These are phyloP conservation scores for Protosalanx chinensis DNA, from an alignment of 2,797 vertebrate species.

Conservation along the genomic window DNA sequence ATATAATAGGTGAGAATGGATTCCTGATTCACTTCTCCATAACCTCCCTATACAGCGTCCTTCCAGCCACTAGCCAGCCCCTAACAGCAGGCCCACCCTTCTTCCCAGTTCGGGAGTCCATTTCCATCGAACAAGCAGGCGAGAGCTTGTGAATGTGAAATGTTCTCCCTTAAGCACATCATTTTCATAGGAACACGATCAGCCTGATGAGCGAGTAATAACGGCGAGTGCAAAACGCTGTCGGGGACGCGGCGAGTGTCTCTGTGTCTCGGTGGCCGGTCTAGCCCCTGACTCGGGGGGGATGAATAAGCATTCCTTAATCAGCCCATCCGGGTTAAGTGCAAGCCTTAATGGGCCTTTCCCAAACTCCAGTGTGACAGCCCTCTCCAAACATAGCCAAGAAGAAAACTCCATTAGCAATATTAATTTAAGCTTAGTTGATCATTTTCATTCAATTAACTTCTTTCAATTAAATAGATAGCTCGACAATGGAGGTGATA, in stretches of 20 bases:
- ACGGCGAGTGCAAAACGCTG: slow-evolving; percentile 92
- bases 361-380: slow-evolving; percentile 97
- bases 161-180: slow-evolving; percentile 53
- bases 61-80: slow-evolving; percentile 20
- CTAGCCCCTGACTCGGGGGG: slow-evolving; percentile 80
- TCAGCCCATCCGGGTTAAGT: slow-evolving; percentile 99
- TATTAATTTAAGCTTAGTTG: slow-evolving; percentile 99
- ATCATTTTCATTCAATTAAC: slow-evolving; percentile 99
- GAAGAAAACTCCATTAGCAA: slow-evolving; percentile 99
- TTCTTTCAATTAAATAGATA: slow-evolving; percentile 99
- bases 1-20: not conserved
- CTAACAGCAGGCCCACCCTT: slow-evolving; percentile 33
- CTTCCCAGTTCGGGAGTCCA: slow-evolving; percentile 50
- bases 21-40: slow-evolving; percentile 17
- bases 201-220: slow-evolving; percentile 70
- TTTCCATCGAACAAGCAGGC: slow-evolving; percentile 59
- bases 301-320: slow-evolving; percentile 99
- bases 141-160: slow-evolving; percentile 59
- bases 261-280: slow-evolving; percentile 79
- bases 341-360: slow-evolving; percentile 98
- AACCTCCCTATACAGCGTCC: slow-evolving; percentile 36
- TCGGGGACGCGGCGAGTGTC: slow-evolving; percentile 81
- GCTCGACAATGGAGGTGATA: slow-evolving; percentile 99
- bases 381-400: slow-evolving; percentile 98
- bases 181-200: slow-evolving; percentile 67